phyloP scores from a whole-genome alignment of 2,797 vertebrate genomes.

The Paguma larvata region DNA sequence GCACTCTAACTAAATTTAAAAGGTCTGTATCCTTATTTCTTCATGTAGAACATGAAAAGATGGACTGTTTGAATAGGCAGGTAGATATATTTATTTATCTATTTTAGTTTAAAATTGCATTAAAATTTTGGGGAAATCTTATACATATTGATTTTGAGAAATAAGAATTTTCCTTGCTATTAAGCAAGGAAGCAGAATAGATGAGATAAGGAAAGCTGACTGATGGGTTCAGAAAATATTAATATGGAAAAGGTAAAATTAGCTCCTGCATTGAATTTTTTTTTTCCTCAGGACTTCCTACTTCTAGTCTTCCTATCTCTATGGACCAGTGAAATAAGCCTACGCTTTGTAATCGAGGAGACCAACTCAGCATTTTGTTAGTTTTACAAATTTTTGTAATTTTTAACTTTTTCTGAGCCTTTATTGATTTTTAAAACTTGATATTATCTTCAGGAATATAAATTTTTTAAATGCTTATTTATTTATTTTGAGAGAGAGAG shows the following conservation, averaged over 20 bases:
- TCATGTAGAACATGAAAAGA: not conserved
- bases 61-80: not conserved
- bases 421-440: not conserved
- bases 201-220: not conserved
- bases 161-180: not conserved
- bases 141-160: not conserved
- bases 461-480: too few relatives aligned
- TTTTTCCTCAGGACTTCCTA: not conserved
- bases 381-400: not conserved
- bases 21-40: not conserved
- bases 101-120: not conserved
- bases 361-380: not conserved
- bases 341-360: not conserved
- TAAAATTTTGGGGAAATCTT: not conserved
- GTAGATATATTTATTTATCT: not conserved
- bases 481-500: too few relatives aligned
- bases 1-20: not conserved
- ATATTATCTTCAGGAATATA: not conserved
- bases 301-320: not conserved
- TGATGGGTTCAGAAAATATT: not conserved
- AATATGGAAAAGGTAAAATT: not conserved
- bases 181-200: constrained; percentile 7
- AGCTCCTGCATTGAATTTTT: not conserved
- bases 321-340: not conserved
- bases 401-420: constrained; percentile 27